Percentiles rank a stretch among this genome's conserved stretches.
These are phyloP conservation scores for Ectropis grisescens DNA, from an alignment of 1,140 invertebrate genomes.

Conservation along the genomic window DNA sequence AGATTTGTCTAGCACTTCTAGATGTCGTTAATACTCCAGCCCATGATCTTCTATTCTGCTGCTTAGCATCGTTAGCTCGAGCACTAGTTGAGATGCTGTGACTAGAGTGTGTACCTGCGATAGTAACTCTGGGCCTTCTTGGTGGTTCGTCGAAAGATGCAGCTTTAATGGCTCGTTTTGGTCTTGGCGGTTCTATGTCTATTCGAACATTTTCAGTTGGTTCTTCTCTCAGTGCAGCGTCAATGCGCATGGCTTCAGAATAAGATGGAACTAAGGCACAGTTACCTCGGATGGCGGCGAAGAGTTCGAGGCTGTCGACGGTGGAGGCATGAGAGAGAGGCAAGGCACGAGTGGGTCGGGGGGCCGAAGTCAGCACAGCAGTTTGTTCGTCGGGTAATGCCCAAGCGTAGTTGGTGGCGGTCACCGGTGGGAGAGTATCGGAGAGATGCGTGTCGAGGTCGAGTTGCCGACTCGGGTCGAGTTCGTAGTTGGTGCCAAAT, in stretches of 20 bases:
- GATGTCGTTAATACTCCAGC: constrained; percentile 48
- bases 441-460: constrained; percentile 64
- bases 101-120: constrained; percentile 49
- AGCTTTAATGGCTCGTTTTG: constrained; percentile 38
- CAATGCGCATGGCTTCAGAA: constrained; percentile 73
- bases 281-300: constrained; percentile 61
- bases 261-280: constrained; percentile 72
- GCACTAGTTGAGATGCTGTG: constrained; percentile 34
- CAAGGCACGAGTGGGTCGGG: constrained; percentile 80
- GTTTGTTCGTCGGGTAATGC: constrained; percentile 72
- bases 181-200: constrained; percentile 34
- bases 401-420: constrained; percentile 47
- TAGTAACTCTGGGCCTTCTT: constrained; percentile 34
- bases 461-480: constrained; percentile 56
- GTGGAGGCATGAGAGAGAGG: constrained; percentile 72
- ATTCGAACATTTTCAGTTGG: constrained; percentile 43
- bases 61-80: constrained; percentile 40
- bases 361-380: constrained; percentile 70
- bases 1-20: constrained; percentile 48
- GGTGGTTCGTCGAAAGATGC: constrained; percentile 54
- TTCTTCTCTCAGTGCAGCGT: constrained; percentile 55
- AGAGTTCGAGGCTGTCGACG: constrained; percentile 54
- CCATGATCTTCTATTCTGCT: constrained; percentile 55
- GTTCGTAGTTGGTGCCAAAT: constrained; percentile 79
- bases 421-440: constrained; percentile 58